phyloP scores from a whole-genome alignment of 1,140 invertebrate genomes.

The Globodera rostochiensis region DNA sequence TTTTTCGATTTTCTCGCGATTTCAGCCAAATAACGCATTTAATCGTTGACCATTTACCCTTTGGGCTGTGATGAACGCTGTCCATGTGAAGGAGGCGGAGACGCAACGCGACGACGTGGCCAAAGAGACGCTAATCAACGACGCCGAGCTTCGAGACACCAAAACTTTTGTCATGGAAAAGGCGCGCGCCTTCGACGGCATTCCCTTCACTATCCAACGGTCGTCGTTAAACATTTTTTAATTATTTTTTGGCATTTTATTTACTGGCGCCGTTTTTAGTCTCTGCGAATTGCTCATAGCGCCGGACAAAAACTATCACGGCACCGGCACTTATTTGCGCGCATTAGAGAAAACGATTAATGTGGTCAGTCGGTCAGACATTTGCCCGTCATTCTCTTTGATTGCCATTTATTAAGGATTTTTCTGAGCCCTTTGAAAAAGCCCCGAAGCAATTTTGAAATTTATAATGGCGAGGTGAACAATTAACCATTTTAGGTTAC shows the following conservation, averaged over 20 bases:
- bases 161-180: constrained; percentile 52
- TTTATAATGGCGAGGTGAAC: no score
- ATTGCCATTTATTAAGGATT: no score
- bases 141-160: constrained; percentile 30
- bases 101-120: constrained; percentile 6
- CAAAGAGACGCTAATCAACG: constrained; percentile 31
- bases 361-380: constrained; percentile 43
- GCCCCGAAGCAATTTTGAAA: no score
- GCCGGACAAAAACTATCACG: constrained; percentile 51
- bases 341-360: constrained; percentile 59
- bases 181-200: constrained; percentile 49
- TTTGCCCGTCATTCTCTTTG: no score
- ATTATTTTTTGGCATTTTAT: background rate
- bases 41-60: constrained; percentile 9
- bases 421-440: no score
- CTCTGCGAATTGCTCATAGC: constrained; percentile 51
- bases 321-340: constrained; percentile 54
- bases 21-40: no score
- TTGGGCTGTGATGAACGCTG: constrained; percentile 55
- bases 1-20: no score
- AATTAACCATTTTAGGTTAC: constrained; percentile 13
- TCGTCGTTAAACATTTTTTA: background rate
- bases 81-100: constrained; percentile 45
- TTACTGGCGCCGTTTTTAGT: constrained; percentile 20
- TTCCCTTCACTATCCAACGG: constrained; percentile 58